Evolutionary conservation across 1,140 invertebrate species (phyloP).

Genomic region (Cotesia vestalis): DNA sequence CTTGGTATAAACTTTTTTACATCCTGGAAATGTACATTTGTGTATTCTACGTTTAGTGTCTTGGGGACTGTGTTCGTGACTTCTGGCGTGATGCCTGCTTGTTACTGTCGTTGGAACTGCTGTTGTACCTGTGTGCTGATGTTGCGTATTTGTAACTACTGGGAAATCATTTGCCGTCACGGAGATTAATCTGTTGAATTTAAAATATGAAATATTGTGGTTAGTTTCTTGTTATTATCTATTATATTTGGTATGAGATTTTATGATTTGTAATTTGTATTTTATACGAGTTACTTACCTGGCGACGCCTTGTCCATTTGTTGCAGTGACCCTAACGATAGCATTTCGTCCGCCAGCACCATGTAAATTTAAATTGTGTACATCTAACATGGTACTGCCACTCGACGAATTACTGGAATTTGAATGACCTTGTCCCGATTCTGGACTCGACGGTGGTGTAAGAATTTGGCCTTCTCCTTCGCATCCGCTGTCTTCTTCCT

Average conservation of each 20-base stretch:
- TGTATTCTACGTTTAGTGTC: constrained; percentile 87
- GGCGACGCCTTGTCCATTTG: constrained; percentile 61
- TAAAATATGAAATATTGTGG: constrained; percentile 46
- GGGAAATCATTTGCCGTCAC: constrained; percentile 64
- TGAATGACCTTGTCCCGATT: constrained; percentile 72
- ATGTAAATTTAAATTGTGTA: constrained; percentile 65
- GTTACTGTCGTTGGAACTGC: constrained; percentile 54
- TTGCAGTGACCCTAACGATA: constrained; percentile 63
- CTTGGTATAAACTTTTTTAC: constrained; percentile 98
- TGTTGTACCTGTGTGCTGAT: constrained; percentile 61
- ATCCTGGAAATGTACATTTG: constrained; percentile 94
- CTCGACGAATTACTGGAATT: constrained; percentile 68
- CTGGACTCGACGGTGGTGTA: constrained; percentile 77
- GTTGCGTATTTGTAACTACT: constrained; percentile 62
- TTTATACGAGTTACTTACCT: constrained; percentile 44
- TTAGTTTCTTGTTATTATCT: constrained; percentile 46
- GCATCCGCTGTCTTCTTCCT: constrained; percentile 63
- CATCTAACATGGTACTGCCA: constrained; percentile 65
- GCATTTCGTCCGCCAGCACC: constrained; percentile 64
- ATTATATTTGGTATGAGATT: too few species aligned
- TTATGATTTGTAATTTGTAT: too few species aligned
- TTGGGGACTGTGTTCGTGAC: constrained; percentile 68
- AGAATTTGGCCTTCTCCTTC: constrained; percentile 67
- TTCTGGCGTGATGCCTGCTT: constrained; percentile 61
- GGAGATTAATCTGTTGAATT: constrained; percentile 70